These are phyloP conservation scores for Silvanus unidentatus DNA, from an alignment of 2,888 invertebrate species.

Conservation along the genomic window DNA sequence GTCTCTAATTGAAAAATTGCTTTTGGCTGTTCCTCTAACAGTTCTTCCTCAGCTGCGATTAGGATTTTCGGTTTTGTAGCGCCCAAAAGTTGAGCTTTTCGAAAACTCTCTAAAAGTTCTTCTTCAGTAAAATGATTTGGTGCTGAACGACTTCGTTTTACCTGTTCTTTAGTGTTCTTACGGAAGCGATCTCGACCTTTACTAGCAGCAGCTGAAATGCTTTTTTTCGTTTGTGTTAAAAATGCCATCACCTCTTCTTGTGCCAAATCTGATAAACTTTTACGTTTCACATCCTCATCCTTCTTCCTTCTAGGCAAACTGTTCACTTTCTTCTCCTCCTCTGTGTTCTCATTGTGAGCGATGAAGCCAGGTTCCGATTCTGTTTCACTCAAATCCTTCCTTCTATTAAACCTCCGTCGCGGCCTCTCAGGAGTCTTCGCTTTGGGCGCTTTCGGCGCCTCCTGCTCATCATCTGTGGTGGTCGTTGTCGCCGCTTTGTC, in stretches of 20 bases:
- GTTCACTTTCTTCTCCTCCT: conserved; percentile 10
- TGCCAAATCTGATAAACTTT: conserved; percentile 32
- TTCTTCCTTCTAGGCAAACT: conserved; percentile 20
- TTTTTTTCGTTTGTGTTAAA: conserved; percentile 40
- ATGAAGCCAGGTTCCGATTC: conserved; percentile 17
- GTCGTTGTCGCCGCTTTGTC: conserved; percentile 24
- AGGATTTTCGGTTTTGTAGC: no score
- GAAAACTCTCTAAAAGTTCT: conserved; percentile 52
- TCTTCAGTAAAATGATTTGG: conserved; percentile 52
- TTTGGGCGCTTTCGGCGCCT: conserved; percentile 10
- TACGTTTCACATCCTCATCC: conserved; percentile 20
- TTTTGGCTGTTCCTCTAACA: no score
- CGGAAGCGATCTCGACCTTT: conserved; percentile 30
- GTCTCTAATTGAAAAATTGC: no score
- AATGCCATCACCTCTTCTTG: conserved; percentile 36
- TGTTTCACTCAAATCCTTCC: conserved; percentile 14
- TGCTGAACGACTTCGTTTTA: conserved; percentile 54
- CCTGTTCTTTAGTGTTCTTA: conserved; percentile 32
- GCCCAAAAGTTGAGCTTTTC: conserved; percentile 44
- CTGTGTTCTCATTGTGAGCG: conserved; percentile 7
- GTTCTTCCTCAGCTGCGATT: no score
- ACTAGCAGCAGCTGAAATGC: conserved; percentile 29
- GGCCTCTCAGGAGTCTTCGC: conserved; percentile 39
- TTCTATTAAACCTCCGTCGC: conserved; percentile 21
- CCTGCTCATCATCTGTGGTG: conserved; percentile 46